Conservation (phyloP, 1,140 invertebrate genomes). For the Agrypnia vestita region DNA sequence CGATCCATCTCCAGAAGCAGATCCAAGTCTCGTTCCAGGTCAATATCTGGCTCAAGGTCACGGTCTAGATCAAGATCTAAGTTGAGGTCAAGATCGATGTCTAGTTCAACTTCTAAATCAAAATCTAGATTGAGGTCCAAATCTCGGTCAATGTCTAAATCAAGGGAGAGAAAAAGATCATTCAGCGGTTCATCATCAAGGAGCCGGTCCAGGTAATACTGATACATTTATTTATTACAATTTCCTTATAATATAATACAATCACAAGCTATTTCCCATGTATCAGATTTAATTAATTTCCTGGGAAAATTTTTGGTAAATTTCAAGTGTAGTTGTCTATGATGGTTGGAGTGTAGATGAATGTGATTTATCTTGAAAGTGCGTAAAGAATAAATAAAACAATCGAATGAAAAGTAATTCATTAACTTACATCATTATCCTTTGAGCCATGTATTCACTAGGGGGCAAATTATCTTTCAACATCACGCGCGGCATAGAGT, state of each 20-base stretch:
- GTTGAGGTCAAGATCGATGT: conserved; percentile 67
- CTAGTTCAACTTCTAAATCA: conserved; percentile 61
- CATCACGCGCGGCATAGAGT: too few relatives aligned
- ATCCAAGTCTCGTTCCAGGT: conserved; percentile 67
- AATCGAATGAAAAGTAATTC: too few relatives aligned
- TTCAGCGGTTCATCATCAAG: conserved; percentile 52
- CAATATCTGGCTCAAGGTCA: conserved; percentile 60
- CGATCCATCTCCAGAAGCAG: conserved; percentile 64
- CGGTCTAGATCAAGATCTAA: conserved; percentile 64
- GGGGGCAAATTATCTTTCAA: too few relatives aligned
- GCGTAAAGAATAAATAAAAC: too few relatives aligned
- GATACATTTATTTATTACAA: neutral
- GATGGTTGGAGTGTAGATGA: too few relatives aligned
- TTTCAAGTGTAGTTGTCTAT: too few relatives aligned
- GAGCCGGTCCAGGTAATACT: conserved; percentile 11
- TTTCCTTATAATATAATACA: neutral
- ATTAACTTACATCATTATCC: too few relatives aligned
- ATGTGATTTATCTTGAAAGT: too few relatives aligned
- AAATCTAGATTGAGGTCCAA: conserved; percentile 48
- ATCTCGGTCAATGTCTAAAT: conserved; percentile 63
- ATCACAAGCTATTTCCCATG: too few relatives aligned
- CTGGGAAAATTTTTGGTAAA: too few relatives aligned
- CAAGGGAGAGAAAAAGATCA: conserved; percentile 64
- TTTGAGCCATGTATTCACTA: too few relatives aligned
- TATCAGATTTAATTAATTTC: too few relatives aligned